Conservation (phyloP, 2,888 invertebrate species). For the Cryptus armator region DNA sequence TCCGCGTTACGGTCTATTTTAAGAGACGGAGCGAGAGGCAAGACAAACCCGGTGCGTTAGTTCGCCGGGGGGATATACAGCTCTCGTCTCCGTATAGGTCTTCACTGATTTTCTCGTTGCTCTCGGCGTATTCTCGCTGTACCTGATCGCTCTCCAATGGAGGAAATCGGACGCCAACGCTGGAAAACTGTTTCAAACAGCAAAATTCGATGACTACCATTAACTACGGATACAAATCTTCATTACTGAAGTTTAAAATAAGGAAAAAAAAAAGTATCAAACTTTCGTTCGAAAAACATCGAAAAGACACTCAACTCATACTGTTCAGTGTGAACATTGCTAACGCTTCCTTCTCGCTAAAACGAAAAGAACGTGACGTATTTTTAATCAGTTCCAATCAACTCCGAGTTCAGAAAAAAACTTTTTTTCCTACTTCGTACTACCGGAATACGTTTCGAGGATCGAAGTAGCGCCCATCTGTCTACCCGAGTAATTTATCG, state of each 20-base stretch:
- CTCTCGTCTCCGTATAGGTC: conserved; percentile 39
- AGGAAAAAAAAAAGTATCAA: too few species aligned
- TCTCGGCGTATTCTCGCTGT: not conserved
- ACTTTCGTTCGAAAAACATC: too few species aligned
- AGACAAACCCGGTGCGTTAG: conserved; percentile 56
- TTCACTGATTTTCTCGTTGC: conserved; percentile 20
- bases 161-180: not conserved
- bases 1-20: conserved; percentile 73
- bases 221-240: too few species aligned
- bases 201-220: not conserved
- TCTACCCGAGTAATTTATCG: conserved; percentile 14
- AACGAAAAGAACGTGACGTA: not conserved
- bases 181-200: not conserved
- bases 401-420: not conserved
- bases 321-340: not conserved
- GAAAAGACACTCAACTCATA: too few species aligned
- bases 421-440: not conserved
- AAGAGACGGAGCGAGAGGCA: conserved; percentile 68
- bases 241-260: too few species aligned
- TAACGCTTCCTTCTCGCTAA: not conserved
- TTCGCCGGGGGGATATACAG: not conserved
- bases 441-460: not conserved
- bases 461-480: not conserved
- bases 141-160: not conserved
- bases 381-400: conserved; percentile 5